A percentile compares a stretch with the other conserved stretches of the same genome.
These are phyloP conservation scores for Phataginus tricuspis DNA, from an alignment of 2,797 vertebrate genomes.

Conservation along the genomic window DNA sequence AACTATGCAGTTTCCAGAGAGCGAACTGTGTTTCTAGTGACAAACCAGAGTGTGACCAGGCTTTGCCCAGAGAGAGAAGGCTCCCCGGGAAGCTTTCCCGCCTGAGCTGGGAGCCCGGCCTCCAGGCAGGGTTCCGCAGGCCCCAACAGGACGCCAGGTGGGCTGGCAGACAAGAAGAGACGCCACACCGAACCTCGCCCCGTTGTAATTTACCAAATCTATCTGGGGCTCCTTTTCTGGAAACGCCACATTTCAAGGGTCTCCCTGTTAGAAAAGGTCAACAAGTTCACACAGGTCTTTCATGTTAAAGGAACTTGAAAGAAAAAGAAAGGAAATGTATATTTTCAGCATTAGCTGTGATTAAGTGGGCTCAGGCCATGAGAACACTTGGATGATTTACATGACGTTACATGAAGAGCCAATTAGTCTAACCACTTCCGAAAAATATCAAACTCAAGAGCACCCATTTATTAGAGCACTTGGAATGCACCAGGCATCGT, in stretches of 20 bases:
- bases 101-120: slow-evolving; percentile 33
- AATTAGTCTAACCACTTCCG: slow-evolving; percentile 81
- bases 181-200: slow-evolving; percentile 53
- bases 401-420: slow-evolving; percentile 78
- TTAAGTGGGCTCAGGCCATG: slow-evolving; percentile 83
- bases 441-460: slow-evolving; percentile 71
- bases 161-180: slow-evolving; percentile 51
- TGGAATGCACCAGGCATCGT: slow-evolving; percentile 56
- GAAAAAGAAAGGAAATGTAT: slow-evolving; percentile 87
- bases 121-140: slow-evolving; percentile 37
- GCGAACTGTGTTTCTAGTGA: slow-evolving; percentile 54
- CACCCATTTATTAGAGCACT: slow-evolving; percentile 65
- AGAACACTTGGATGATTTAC: slow-evolving; percentile 74
- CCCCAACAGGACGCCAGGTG: slow-evolving; percentile 66
- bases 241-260: slow-evolving; percentile 86
- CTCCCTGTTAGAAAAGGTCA: slow-evolving; percentile 86
- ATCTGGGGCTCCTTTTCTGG: slow-evolving; percentile 85
- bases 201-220: slow-evolving; percentile 87
- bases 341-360: slow-evolving; percentile 86
- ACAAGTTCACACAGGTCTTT: slow-evolving; percentile 84
- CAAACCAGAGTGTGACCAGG: slow-evolving; percentile 28
- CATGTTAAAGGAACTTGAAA: slow-evolving; percentile 87
- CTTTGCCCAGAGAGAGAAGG: neutral
- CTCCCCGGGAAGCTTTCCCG: neutral
- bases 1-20: slow-evolving; percentile 34